phyloP scores from a whole-genome alignment of 1,140 invertebrate genomes.

The Physella acuta region DNA sequence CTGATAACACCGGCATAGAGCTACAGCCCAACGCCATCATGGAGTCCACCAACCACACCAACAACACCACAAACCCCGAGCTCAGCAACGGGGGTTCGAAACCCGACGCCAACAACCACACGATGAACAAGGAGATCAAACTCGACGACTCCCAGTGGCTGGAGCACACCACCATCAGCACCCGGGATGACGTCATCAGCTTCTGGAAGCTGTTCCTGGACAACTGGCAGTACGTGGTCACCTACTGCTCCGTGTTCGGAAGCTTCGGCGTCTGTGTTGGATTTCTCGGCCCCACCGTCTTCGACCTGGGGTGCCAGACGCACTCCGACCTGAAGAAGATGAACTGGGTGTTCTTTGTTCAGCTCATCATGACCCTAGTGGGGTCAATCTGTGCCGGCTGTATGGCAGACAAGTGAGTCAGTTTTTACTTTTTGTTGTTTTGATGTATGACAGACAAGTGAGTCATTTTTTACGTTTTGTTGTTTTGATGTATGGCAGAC shows the following conservation, averaged over 20 bases:
- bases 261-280: conserved; percentile 64
- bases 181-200: conserved; percentile 31
- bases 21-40: too few relatives aligned
- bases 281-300: conserved; percentile 62
- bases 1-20: too few relatives aligned
- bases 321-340: conserved; percentile 59
- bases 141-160: conserved; percentile 19
- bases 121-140: not conserved
- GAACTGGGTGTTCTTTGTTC: conserved; percentile 64
- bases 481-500: too few relatives aligned
- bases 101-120: not conserved
- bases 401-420: conserved; percentile 61
- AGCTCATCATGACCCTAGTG: conserved; percentile 62
- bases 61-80: too few relatives aligned
- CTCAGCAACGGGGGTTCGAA: not conserved
- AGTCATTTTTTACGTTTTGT: too few relatives aligned
- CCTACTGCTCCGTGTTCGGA: conserved; percentile 62
- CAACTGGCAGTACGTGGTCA: conserved; percentile 58
- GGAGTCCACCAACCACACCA: too few relatives aligned
- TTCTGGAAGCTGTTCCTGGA: conserved; percentile 59
- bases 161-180: conserved; percentile 27
- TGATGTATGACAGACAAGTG: too few relatives aligned
- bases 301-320: conserved; percentile 63
- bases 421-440: too few relatives aligned
- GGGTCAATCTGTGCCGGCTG: conserved; percentile 62